Conservation (phyloP, 1,140 invertebrate genomes). For the Dreissena polymorpha region DNA sequence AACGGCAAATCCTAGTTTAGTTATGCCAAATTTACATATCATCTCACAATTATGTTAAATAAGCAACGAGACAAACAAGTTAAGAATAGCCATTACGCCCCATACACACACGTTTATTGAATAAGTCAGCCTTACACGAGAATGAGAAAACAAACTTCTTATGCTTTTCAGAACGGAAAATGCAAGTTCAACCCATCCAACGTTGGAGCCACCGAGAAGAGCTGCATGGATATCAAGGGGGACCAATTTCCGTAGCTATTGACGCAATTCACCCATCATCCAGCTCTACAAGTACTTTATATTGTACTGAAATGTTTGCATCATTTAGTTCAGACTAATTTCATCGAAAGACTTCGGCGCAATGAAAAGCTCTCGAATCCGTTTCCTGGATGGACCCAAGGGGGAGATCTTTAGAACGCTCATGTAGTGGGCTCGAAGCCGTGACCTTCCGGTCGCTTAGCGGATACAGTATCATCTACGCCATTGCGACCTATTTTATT, state of each 20-base stretch:
- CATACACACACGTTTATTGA: too few relatives aligned
- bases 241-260: constrained; percentile 91
- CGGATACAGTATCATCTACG: too few relatives aligned
- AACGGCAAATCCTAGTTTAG: too few relatives aligned
- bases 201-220: constrained; percentile 79
- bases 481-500: too few relatives aligned
- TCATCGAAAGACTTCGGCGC: neutral
- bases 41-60: too few relatives aligned
- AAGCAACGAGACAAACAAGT: neutral
- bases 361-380: too few relatives aligned
- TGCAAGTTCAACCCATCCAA: constrained; percentile 80
- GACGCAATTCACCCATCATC: constrained; percentile 90
- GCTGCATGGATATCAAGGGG: constrained; percentile 87
- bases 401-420: too few relatives aligned
- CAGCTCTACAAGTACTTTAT: constrained; percentile 80
- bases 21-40: too few relatives aligned
- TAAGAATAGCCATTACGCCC: neutral
- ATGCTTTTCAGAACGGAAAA: constrained; percentile 57
- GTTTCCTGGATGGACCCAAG: too few relatives aligned
- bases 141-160: neutral
- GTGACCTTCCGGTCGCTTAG: too few relatives aligned
- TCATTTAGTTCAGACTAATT: too few relatives aligned
- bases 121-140: neutral
- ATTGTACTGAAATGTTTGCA: neutral
- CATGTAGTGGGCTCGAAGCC: too few relatives aligned